Percentiles rank a stretch among this genome's conserved stretches.
Conservation (phyloP, 1,140 invertebrate genomes). For the Melanaphis sacchari region DNA sequence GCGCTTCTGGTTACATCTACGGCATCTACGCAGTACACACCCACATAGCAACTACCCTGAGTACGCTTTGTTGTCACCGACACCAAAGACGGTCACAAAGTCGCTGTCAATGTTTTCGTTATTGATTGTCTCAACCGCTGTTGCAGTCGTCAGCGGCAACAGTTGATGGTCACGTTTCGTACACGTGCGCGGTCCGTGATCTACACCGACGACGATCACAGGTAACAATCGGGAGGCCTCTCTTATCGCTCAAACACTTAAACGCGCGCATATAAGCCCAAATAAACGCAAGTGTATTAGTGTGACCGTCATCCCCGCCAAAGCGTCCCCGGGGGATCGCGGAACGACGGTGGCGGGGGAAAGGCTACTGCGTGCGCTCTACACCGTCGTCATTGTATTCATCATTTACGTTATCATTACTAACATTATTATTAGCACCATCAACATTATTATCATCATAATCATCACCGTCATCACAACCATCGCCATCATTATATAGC, state of each 20-base stretch:
- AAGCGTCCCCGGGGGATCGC: neutral
- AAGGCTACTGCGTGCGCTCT: neutral
- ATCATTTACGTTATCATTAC: neutral
- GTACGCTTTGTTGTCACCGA: neutral
- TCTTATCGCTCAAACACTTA: neutral
- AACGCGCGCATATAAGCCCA: neutral
- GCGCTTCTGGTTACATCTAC: neutral
- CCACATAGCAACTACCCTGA: neutral
- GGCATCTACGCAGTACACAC: neutral
- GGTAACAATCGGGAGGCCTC: neutral
- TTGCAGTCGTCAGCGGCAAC: neutral
- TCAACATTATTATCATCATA: neutral
- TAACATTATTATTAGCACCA: neutral
- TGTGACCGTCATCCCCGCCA: neutral
- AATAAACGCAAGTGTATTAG: neutral
- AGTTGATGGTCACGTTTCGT: neutral
- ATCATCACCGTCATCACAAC: neutral
- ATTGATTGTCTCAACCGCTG: neutral
- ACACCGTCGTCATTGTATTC: neutral
- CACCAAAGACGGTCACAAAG: neutral
- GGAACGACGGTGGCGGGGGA: neutral
- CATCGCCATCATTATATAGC: neutral
- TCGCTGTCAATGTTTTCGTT: neutral
- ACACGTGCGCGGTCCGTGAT: constrained; percentile 6
- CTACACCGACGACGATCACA: neutral